These are phyloP conservation scores for Cromileptes altivelis DNA, from an alignment of 2,113 vertebrate species.

Conservation along the genomic window DNA sequence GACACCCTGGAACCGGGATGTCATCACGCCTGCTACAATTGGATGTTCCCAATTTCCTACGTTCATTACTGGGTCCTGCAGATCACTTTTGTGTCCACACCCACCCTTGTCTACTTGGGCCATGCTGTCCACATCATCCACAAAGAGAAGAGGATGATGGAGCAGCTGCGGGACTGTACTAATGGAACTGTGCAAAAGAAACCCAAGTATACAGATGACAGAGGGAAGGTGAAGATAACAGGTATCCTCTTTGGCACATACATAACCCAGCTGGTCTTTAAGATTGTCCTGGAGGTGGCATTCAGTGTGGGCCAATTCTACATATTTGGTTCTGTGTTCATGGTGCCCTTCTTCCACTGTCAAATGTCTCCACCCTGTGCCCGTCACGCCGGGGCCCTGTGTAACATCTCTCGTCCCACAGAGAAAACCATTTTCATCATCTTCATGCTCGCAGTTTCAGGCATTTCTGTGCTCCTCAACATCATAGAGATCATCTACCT, in stretches of 20 bases:
- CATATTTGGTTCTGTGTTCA: constrained; percentile 82
- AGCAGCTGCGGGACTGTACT: constrained; percentile 66
- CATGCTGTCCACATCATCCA: constrained; percentile 80
- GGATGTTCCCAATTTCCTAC: constrained; percentile 82
- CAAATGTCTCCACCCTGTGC: constrained; percentile 67
- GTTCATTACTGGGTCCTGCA: constrained; percentile 84
- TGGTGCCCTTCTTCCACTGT: constrained; percentile 87
- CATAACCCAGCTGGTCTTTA: constrained; percentile 90
- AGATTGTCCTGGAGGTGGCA: constrained; percentile 91
- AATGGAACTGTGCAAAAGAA: constrained; percentile 39
- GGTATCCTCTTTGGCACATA: constrained; percentile 92
- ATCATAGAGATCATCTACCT: constrained; percentile 90
- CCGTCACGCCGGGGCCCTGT: constrained; percentile 83
- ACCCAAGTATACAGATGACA: constrained; percentile 84
- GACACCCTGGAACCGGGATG: constrained; percentile 79
- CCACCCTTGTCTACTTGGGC: constrained; percentile 80
- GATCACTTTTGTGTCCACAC: constrained; percentile 81
- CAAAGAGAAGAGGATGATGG: constrained; percentile 77
- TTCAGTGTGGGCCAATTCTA: constrained; percentile 90
- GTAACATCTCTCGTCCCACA: constrained; percentile 90
- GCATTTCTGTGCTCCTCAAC: constrained; percentile 90
- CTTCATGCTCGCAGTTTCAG: constrained; percentile 92
- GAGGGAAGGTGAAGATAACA: constrained; percentile 88
- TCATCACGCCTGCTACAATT: constrained; percentile 78
- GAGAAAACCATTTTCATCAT: constrained; percentile 86